Percentiles rank a stretch among this genome's conserved stretches.
Evolutionary conservation across 2,888 invertebrate species (phyloP).

Genomic region (Drepanosiphum platanoidis): DNA sequence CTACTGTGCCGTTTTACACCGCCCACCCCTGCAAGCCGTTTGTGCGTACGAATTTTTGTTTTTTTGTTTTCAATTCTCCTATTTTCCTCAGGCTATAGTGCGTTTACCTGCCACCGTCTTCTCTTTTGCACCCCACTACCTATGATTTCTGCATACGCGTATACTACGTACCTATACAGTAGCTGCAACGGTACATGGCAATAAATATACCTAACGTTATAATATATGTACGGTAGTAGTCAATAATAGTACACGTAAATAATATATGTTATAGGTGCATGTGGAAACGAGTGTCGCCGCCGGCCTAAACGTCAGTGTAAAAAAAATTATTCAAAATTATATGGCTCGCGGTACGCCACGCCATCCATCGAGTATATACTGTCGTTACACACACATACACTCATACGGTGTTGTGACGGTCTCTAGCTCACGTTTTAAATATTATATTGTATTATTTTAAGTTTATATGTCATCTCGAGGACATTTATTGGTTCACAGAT

Average conservation of each 20-base stretch:
- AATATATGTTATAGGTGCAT: too few relatives aligned
- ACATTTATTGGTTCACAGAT: too few relatives aligned
- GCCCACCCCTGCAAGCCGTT: not conserved
- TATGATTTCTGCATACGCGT: not conserved
- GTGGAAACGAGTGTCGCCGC: constrained; percentile 44
- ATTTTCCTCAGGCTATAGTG: not conserved
- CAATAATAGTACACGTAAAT: not conserved
- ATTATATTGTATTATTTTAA: too few relatives aligned
- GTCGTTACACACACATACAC: not conserved
- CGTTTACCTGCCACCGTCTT: not conserved
- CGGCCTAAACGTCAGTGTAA: constrained; percentile 10
- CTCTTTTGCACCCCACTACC: not conserved
- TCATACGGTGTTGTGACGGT: too few relatives aligned
- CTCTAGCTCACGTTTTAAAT: too few relatives aligned
- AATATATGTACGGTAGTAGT: not conserved
- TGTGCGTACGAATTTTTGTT: not conserved
- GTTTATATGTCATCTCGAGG: too few relatives aligned
- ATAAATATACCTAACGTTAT: not conserved
- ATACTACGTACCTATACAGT: not conserved
- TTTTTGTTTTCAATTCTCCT: not conserved
- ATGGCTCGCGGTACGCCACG: not conserved
- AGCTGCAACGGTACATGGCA: not conserved
- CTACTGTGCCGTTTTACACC: not conserved
- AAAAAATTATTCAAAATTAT: constrained; percentile 17
- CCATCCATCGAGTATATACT: too few relatives aligned